These are phyloP conservation scores for Grus americana DNA, from an alignment of 2,113 vertebrate species.

Conservation along the genomic window DNA sequence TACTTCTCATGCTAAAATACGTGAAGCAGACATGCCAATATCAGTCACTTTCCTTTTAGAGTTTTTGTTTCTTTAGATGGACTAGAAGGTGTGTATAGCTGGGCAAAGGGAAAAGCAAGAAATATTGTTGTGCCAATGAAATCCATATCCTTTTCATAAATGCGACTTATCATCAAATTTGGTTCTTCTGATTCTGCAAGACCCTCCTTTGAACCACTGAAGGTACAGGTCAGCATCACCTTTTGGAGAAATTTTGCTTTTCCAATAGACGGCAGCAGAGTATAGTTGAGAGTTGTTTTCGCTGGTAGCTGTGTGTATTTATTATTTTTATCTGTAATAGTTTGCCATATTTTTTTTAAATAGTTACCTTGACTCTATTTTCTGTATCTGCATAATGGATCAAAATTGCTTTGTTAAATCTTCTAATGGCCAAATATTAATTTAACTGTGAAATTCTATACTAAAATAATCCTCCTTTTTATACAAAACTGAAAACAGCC, in stretches of 20 bases:
- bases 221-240: not conserved
- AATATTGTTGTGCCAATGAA: not conserved
- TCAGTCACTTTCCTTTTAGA: not conserved
- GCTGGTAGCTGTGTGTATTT: not conserved
- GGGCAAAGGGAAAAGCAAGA: not conserved
- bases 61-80: not conserved
- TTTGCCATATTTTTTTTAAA: not conserved
- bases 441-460: not conserved
- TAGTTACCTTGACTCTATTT: not conserved
- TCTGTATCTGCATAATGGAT: not conserved
- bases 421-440: not conserved
- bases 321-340: not conserved
- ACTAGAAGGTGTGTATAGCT: not conserved
- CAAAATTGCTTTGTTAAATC: not conserved
- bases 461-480: not conserved
- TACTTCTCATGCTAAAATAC: not conserved
- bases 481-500: not conserved
- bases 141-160: not conserved
- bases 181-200: not conserved
- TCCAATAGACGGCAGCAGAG: not conserved
- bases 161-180: not conserved
- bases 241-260: not conserved
- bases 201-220: not conserved
- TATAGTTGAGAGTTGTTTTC: not conserved
- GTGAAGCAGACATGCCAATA: not conserved